phyloP scores from a whole-genome alignment of 2,888 invertebrate genomes.

The Diachrysia chrysitis region DNA sequence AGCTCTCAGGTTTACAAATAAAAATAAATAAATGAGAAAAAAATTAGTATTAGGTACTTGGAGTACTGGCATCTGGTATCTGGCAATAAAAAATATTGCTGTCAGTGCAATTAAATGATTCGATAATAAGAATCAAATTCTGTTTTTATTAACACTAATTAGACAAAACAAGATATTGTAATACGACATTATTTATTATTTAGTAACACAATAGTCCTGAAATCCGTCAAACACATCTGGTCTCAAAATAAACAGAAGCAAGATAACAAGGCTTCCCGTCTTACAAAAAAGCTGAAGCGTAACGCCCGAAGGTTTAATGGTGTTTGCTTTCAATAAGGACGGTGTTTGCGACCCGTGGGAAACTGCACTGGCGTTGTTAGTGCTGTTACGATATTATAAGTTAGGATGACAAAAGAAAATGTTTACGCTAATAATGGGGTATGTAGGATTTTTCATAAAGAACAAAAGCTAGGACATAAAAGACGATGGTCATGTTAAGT shows the following conservation, averaged over 20 bases:
- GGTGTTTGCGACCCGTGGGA: conserved; percentile 72
- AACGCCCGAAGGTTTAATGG: conserved; percentile 75
- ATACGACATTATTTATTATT: too few relatives aligned
- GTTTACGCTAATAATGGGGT: neutral
- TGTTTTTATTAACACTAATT: too few relatives aligned
- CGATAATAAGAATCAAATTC: too few relatives aligned
- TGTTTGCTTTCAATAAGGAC: conserved; percentile 85
- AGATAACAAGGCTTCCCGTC: conserved; percentile 15
- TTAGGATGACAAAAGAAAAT: neutral
- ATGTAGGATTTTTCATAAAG: neutral
- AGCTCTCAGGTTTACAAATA: too few relatives aligned
- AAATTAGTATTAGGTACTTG: too few relatives aligned
- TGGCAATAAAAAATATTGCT: too few relatives aligned
- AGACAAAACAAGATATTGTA: neutral
- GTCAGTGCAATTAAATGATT: too few relatives aligned
- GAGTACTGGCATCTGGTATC: too few relatives aligned
- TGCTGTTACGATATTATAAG: conserved; percentile 38
- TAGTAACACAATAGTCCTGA: neutral
- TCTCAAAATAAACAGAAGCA: conserved; percentile 5
- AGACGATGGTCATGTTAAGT: neutral
- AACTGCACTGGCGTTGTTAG: conserved; percentile 59
- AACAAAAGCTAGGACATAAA: too few relatives aligned
- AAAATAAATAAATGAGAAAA: too few relatives aligned
- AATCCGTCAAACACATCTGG: neutral
- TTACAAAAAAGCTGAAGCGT: conserved; percentile 56